A percentile compares a stretch with the other conserved stretches of the same genome.
Conservation (phyloP, 2,888 invertebrate genomes). For the Brachyptera risi region DNA sequence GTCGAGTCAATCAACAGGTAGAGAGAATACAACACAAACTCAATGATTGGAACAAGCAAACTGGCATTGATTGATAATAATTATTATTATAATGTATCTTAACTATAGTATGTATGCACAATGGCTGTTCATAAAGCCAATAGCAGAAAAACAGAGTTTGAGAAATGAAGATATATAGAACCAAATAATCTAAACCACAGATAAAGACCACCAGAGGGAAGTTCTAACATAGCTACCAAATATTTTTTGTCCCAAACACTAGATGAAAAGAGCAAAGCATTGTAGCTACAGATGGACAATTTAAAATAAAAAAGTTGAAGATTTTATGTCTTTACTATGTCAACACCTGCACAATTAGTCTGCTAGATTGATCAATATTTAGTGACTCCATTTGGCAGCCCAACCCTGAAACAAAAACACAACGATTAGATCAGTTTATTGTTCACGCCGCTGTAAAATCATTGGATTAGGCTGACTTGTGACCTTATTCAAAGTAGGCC, state of each 20-base stretch:
- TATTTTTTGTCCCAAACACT: slow-evolving; percentile 30
- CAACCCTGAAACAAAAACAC: slow-evolving; percentile 30
- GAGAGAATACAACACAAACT: slow-evolving; percentile 24
- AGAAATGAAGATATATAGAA: slow-evolving; percentile 24
- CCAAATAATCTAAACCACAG: slow-evolving; percentile 29
- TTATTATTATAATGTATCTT: slow-evolving; percentile 27
- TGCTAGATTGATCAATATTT: slow-evolving; percentile 27
- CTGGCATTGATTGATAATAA: slow-evolving; percentile 21
- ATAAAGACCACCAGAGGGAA: slow-evolving; percentile 26
- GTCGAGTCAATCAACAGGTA: slow-evolving; percentile 13
- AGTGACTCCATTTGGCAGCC: slow-evolving; percentile 34
- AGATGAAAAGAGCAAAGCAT: slow-evolving; percentile 30
- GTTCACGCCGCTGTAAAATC: no score
- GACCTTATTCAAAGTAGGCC: no score
- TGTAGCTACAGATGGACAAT: slow-evolving; percentile 32
- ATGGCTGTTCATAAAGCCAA: slow-evolving; percentile 26
- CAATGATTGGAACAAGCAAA: slow-evolving; percentile 29
- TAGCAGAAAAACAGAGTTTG: slow-evolving; percentile 28
- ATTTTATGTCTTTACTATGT: slow-evolving; percentile 29
- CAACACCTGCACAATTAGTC: slow-evolving; percentile 29
- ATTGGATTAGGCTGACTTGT: no score
- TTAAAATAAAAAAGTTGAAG: slow-evolving; percentile 30
- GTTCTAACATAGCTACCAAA: slow-evolving; percentile 33
- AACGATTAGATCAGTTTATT: no score
- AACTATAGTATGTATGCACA: slow-evolving; percentile 21